phyloP scores from a whole-genome alignment of 2,797 vertebrate species.

The Acridotheres tristis region DNA sequence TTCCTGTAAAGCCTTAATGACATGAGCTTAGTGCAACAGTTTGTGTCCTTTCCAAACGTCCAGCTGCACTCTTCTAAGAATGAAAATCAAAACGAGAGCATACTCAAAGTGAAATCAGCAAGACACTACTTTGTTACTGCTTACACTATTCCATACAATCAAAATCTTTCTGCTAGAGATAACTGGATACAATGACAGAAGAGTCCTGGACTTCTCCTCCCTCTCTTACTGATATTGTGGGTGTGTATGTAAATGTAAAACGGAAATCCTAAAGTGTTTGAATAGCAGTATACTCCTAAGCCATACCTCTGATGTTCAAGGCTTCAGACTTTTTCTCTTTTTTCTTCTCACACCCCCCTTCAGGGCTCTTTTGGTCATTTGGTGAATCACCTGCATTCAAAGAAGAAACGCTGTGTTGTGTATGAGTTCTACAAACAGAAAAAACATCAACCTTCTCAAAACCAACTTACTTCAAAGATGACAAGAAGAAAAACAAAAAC shows the following conservation, averaged over 20 bases:
- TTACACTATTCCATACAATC: neutral
- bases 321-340: conserved; percentile 77
- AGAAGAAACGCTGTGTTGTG: conserved; percentile 86
- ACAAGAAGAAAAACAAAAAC: neutral
- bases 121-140: neutral
- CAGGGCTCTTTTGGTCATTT: conserved; percentile 57
- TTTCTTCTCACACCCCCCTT: conserved; percentile 48
- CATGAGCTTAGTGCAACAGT: neutral
- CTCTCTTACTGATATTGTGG: neutral
- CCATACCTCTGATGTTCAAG: conserved; percentile 85
- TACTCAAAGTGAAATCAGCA: neutral
- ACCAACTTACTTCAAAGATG: conserved; percentile 40
- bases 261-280: neutral
- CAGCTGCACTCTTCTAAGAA: neutral
- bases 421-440: conserved; percentile 83
- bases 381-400: conserved; percentile 83
- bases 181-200: neutral
- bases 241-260: neutral
- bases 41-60: neutral
- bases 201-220: neutral
- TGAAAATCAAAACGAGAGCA: neutral
- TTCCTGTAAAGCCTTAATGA: neutral
- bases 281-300: neutral
- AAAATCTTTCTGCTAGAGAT: neutral
- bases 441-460: conserved; percentile 77